These are phyloP conservation scores for Barbus barbus DNA, from an alignment of 2,113 vertebrate genomes.

Conservation along the genomic window DNA sequence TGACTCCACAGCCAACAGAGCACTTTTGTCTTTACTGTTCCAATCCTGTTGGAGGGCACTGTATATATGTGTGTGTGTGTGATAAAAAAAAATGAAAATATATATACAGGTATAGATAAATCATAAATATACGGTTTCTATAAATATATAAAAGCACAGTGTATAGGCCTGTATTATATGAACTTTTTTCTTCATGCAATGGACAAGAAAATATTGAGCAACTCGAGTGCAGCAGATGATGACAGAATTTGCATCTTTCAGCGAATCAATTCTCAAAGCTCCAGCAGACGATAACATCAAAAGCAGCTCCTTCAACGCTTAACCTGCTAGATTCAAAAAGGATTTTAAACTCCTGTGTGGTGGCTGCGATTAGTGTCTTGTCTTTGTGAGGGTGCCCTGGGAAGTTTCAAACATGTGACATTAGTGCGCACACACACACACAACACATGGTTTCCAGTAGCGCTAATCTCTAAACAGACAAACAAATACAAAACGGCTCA, in stretches of 20 bases:
- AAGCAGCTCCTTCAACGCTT: not conserved
- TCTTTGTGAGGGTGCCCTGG: not conserved
- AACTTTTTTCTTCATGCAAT: not conserved
- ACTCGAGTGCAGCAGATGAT: not conserved
- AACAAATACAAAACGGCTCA: slow-evolving; percentile 26
- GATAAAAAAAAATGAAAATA: no score
- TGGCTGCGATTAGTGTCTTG: not conserved
- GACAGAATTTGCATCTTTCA: not conserved
- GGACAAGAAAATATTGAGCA: not conserved
- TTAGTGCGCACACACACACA: not conserved
- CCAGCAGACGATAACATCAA: not conserved
- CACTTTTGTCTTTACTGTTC: no score
- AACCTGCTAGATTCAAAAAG: not conserved
- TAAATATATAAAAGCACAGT: not conserved
- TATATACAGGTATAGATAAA: no score
- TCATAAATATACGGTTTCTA: no score
- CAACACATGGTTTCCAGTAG: not conserved
- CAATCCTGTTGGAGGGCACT: no score
- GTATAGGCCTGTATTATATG: not conserved
- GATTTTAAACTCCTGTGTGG: not conserved
- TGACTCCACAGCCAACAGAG: no score
- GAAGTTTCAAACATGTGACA: slow-evolving; percentile 15
- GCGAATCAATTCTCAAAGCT: not conserved
- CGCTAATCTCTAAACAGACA: slow-evolving; percentile 32
- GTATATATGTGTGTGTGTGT: no score